Conservation (phyloP, 2,113 vertebrate genomes). For the Copsychus sechellarum region DNA sequence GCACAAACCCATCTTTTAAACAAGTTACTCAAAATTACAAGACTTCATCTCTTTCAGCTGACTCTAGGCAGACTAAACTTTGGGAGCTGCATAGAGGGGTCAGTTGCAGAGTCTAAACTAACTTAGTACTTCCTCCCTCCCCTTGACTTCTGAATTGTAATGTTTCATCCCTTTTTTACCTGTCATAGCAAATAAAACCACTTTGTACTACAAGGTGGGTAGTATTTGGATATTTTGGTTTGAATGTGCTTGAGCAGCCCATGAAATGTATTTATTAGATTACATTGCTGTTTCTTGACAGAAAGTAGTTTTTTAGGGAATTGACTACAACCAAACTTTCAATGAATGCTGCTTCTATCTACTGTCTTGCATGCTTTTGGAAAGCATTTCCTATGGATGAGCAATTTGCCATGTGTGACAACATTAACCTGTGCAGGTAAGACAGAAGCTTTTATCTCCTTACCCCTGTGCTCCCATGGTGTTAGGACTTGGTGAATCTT, state of each 20-base stretch:
- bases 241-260: not conserved
- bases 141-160: not conserved
- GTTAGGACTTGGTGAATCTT: not conserved
- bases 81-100: not conserved
- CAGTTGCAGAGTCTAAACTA: not conserved
- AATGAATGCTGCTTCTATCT: not conserved
- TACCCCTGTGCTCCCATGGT: not conserved
- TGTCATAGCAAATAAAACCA: not conserved
- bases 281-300: not conserved
- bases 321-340: not conserved
- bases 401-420: not conserved
- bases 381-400: not conserved
- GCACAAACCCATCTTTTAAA: not conserved
- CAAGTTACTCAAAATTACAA: not conserved
- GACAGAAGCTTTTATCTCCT: not conserved
- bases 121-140: not conserved
- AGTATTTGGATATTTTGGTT: not conserved
- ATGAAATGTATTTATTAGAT: not conserved
- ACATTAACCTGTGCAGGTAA: not conserved
- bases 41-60: not conserved
- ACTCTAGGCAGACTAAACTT: not conserved
- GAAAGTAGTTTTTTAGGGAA: not conserved
- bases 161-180: not conserved
- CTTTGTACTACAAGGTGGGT: not conserved
- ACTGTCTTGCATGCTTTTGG: not conserved